Evolutionary conservation across 2,113 vertebrate species (phyloP), one percentile per base, ranked within the genome.

Genomic region (Siniperca chuatsi): DNA sequence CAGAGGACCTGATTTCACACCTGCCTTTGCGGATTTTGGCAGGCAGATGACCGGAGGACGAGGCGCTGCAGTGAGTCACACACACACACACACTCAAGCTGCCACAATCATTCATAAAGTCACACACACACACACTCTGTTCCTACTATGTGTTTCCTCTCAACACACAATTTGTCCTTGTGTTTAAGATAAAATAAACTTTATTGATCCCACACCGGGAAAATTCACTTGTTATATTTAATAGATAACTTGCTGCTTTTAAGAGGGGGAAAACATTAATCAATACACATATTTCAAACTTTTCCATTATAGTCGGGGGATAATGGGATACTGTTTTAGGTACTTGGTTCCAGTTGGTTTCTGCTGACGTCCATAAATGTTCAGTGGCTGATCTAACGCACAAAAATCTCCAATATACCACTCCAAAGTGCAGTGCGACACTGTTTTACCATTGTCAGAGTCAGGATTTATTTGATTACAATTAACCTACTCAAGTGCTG

Each of bases 1-100:
- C 87, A 96, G 98, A 86, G 97, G 98, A 84, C 97, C 98, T 0
- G 98, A 99, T 87, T 99, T 99, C 95, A 99, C 98, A 1, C 98
- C 98, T 8, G 97, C 98, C 65, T 99, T 98, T 29, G 98, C 98
- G 50, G 98, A 99, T 89, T 99, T 99, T 90, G 97, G 98, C 90
- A 96, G 98, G 83, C 97, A 97, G 78, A 92, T 96, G 79, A 88
- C 96, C 0, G 96, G 97, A 77, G 97, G 97, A 87, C 96, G 97
- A 91, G 97, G 97, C 42, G 83, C 97, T n/a, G 82, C 97, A 75
- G 98, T 98, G 94, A 98, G 98, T 98, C 84, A 46, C 58, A 23
- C 16, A 35, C 23, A 1, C 15, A 50, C 67, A 35, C 33, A 35
- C 23, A 44, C 29, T n/a, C 16, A 69, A 61, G 66, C 74, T 69